These are phyloP conservation scores for Malthinus flaveolus DNA, from an alignment of 2,888 invertebrate genomes.

Conservation along the genomic window DNA sequence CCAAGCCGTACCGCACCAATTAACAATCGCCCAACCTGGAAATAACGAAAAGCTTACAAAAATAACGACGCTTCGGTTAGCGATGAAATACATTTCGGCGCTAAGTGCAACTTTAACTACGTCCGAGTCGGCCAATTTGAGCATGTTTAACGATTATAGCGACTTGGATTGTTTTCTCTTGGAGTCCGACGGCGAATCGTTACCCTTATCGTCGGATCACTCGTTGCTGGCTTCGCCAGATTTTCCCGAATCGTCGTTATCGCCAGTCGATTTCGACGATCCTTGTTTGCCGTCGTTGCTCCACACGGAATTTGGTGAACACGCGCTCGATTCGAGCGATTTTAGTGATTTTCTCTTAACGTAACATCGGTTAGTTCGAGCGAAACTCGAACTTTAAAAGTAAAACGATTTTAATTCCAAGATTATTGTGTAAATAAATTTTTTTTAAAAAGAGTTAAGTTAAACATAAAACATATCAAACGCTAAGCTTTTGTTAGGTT, in stretches of 20 bases:
- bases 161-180: conserved; percentile 57
- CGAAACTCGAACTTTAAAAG: conserved; percentile 15
- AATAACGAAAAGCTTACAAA: conserved; percentile 84
- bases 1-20: conserved; percentile 71
- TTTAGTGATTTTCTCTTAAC: conserved; percentile 52
- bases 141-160: conserved; percentile 39
- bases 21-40: conserved; percentile 49
- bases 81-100: conserved; percentile 84
- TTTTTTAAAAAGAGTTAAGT: neutral
- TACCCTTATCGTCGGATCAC: conserved; percentile 60
- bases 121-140: conserved; percentile 25
- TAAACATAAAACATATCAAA: neutral
- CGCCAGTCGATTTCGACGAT: conserved; percentile 60
- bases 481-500: neutral
- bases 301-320: conserved; percentile 51
- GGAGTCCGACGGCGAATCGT: conserved; percentile 64
- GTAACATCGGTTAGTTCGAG: conserved; percentile 38
- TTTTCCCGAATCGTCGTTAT: conserved; percentile 58
- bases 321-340: conserved; percentile 47
- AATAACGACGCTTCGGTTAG: conserved; percentile 83
- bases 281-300: conserved; percentile 48
- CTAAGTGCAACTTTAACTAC: conserved; percentile 65
- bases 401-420: neutral
- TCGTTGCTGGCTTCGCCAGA: conserved; percentile 59
- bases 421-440: conserved; percentile 4